Conservation (phyloP, 1,140 invertebrate species). For the Eupristina koningsbergeri region DNA sequence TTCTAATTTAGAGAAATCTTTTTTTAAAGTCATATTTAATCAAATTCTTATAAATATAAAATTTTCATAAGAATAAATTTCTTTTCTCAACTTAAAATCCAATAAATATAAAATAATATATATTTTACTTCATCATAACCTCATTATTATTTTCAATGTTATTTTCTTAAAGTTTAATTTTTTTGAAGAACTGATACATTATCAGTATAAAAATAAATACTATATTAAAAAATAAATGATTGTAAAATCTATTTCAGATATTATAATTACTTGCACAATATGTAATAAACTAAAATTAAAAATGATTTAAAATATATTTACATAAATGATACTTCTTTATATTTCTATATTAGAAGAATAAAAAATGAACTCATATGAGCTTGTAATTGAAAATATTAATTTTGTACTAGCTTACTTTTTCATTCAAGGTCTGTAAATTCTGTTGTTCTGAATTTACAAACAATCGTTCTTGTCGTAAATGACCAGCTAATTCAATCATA, state of each 20-base stretch:
- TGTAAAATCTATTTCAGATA: too few relatives aligned
- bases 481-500: constrained; percentile 80
- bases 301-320: too few relatives aligned
- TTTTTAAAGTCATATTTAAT: too few relatives aligned
- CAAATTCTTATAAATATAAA: too few relatives aligned
- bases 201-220: not conserved
- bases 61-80: too few relatives aligned
- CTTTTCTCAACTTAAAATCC: too few relatives aligned
- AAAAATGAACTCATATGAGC: not conserved
- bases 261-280: too few relatives aligned
- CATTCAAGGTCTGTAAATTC: constrained; percentile 82
- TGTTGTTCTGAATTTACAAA: constrained; percentile 82
- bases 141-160: not conserved
- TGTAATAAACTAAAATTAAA: too few relatives aligned
- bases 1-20: too few relatives aligned
- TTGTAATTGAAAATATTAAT: not conserved
- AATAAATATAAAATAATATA: too few relatives aligned
- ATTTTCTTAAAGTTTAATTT: not conserved
- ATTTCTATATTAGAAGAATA: not conserved
- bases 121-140: not conserved
- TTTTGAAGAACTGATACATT: not conserved
- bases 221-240: not conserved
- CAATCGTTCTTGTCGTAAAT: constrained; percentile 82
- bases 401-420: constrained; percentile 74
- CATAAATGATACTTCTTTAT: too few relatives aligned